Conservation (phyloP, 2,888 invertebrate species). For the Amblyteles armatorius region DNA sequence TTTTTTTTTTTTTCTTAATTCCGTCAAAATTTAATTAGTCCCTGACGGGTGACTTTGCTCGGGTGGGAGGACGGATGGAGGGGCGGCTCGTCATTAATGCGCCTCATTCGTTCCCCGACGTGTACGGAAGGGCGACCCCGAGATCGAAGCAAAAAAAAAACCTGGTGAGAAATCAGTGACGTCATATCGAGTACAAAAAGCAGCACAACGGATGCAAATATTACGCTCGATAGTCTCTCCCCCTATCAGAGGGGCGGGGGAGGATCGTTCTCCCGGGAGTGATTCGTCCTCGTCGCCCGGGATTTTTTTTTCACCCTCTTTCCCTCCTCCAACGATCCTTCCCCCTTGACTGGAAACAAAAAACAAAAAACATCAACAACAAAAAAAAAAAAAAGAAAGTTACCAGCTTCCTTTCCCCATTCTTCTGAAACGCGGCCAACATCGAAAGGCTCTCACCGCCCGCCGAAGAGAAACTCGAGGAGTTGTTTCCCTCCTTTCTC, state of each 20-base stretch:
- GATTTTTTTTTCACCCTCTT: slow-evolving; percentile 49
- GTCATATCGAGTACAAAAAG: slow-evolving; percentile 35
- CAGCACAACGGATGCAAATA: slow-evolving; percentile 31
- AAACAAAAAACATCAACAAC: slow-evolving; percentile 20
- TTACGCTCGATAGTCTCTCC: slow-evolving; percentile 35
- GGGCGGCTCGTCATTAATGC: slow-evolving; percentile 63
- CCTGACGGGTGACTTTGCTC: slow-evolving; percentile 50
- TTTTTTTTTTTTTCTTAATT: slow-evolving; percentile 67
- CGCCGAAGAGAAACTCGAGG: slow-evolving; percentile 53
- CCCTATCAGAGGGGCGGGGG: neutral
- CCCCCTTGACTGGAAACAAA: slow-evolving; percentile 20
- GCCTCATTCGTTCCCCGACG: slow-evolving; percentile 59
- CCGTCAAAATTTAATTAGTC: slow-evolving; percentile 70
- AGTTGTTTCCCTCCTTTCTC: slow-evolving; percentile 43
- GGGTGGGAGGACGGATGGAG: neutral
- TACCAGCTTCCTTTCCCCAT: slow-evolving; percentile 55
- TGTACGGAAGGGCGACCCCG: slow-evolving; percentile 2
- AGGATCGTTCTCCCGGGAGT: slow-evolving; percentile 43
- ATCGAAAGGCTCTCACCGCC: slow-evolving; percentile 70
- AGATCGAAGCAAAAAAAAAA: neutral
- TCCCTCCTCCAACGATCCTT: neutral
- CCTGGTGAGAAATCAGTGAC: slow-evolving; percentile 35
- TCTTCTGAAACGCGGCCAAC: slow-evolving; percentile 68
- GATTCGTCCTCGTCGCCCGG: slow-evolving; percentile 64
- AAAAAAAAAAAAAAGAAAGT: slow-evolving; percentile 44